Conservation (phyloP, 2,113 vertebrate species). For the Lagopus leucura region DNA sequence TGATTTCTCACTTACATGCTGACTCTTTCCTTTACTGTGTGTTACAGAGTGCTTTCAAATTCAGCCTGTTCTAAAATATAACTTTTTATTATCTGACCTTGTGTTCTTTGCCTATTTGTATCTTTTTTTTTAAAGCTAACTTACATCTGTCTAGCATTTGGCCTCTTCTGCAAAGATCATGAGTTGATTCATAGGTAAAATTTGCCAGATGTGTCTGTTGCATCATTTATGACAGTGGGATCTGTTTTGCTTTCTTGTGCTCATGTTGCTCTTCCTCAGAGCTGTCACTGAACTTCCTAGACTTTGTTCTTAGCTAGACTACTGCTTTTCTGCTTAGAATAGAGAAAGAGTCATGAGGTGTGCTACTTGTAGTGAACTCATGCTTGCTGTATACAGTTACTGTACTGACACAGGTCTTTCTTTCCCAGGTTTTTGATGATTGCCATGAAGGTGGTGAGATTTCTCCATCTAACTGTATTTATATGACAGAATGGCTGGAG, state of each 20-base stretch:
- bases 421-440: constrained; percentile 92
- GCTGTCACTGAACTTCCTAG: background rate
- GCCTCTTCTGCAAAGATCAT: background rate
- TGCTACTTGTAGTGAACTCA: background rate
- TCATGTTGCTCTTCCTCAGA: background rate
- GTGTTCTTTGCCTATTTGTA: background rate
- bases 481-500: constrained; percentile 95
- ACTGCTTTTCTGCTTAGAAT: background rate
- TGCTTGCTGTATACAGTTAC: background rate
- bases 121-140: background rate
- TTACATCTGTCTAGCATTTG: background rate
- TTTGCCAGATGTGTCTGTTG: background rate
- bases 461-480: constrained; percentile 93
- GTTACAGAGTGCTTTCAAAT: background rate
- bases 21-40: background rate
- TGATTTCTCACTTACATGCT: background rate
- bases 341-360: background rate
- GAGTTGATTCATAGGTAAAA: background rate
- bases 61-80: background rate
- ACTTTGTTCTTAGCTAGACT: background rate
- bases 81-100: background rate
- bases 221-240: background rate
- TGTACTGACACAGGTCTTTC: constrained; percentile 25
- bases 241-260: background rate
- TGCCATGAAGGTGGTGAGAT: constrained; percentile 97